Evolutionary conservation across 2,797 vertebrate species (phyloP), one percentile per base, ranked within the genome.

Genomic region (Lepidocolaptes lacrymiger): DNA sequence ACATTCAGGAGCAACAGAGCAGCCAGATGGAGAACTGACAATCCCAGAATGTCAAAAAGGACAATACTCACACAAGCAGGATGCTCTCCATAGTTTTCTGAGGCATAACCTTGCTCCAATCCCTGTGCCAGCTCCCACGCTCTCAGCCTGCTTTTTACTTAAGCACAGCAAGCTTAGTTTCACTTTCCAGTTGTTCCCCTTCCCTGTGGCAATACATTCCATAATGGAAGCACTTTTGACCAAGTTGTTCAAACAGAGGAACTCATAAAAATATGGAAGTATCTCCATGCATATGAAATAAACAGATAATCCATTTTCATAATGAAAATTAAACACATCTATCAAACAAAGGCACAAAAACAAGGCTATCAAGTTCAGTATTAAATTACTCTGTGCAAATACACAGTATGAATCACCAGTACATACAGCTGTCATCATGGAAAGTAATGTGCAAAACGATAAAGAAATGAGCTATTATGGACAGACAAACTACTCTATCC

Each of bases 281-380:
- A 89, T 96, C 95, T 96, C 67, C 77, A 82, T 90, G 46, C n/a
- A 90, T 89, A 34, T 41, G 67, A 90, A 95, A 88, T 54, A 81
- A 88, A 91, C 41, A 84, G 27, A 66, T n/a, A 92, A 90, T 14
- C 67, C 36, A 88, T 84, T 88, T 88, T 71, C 77, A 86, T 76
- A 67, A 88, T 48, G 83, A 84, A 95, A 93, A 93, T 71, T 37
- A 90, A 86, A 59, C 27, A n/a, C 17, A 26, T 24, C 24, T 73
- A 21, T 56, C 66, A 64, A 88, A 91, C 67, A 84, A 90, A 69
- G 68, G 55, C 55, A 92, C 54, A 84, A 79, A 89, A 10, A 2
- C 55, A 84, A 73, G 61, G 77, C 63, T 73, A 77, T 80, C 56
- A 64, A 74, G 69, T 52, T 91, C 61, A 43, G 26, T 49, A 59